Base-by-base conservation (phyloP, 2,888 invertebrate genomes). In the Caenorhabditis sp. region DNA sequence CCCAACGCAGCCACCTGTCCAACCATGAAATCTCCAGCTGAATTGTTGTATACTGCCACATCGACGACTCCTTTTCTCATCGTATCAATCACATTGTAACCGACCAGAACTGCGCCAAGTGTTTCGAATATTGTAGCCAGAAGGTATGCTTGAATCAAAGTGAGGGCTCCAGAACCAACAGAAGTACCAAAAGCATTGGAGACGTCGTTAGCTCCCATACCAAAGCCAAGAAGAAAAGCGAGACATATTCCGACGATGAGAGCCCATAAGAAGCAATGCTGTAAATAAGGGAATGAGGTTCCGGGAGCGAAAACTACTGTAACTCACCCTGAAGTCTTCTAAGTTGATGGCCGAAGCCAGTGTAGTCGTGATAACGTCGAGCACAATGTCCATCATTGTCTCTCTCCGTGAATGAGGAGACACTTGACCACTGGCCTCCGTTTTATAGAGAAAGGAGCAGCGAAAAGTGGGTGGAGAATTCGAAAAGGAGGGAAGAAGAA, bases 201-300 rank as follows among this genome's bases (percentile, higher is more conserved):
- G 82, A 98, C 98, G 94, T 98, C 98, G 93, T 98, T 98, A 83
- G 98, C 98, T 63, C 98, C 98, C 91, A 98, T 97, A 69, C 98
- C 98, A 93, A 98, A 98, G 72, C 98, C 98, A 93, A 99, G 94
- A 77, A 97, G 93, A 93, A 99, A 99, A 72, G 98, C 97, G 88
- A 99, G 96, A 89, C 97, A 93, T 93, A 98, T 98, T 86, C 97
- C 97, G 87, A 95, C 94, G 82, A 97, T 94, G 89, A 98, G 95
- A 93, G 97, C 94, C 95, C 97, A 97, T 89, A 97, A 85, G 38
- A 85, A 85, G 10, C 63, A 22, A 26, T 80, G 68, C 89, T 90
- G 74, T 77, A 89, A 86, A 7, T 16, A 8, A 14, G 22, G 22
- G 10, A 54, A 54, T 22, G 26, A 8, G 5, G 14, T 4, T 54